Evolutionary conservation across 1,140 invertebrate species (phyloP).

Genomic region (Drosophila obscura): DNA sequence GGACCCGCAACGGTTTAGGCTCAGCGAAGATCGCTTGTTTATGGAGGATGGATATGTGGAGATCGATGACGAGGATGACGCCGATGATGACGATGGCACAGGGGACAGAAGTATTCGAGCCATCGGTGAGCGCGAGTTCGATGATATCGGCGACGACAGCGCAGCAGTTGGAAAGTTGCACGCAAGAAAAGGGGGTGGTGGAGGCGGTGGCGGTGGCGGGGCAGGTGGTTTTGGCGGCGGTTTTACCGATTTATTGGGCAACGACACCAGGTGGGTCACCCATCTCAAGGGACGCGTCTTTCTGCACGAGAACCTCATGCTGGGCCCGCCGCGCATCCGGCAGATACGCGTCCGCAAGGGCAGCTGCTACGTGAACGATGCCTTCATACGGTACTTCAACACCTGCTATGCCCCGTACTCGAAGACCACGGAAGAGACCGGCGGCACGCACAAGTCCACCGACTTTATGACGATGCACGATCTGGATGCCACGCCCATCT

Average conservation of each 20-base stretch:
- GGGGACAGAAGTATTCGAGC: no score
- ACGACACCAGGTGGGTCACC: not conserved
- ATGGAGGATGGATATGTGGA: no score
- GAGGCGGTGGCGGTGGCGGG: not conserved
- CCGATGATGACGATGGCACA: no score
- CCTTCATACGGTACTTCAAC: constrained; percentile 73
- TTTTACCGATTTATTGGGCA: not conserved
- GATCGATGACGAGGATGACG: no score
- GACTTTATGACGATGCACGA: constrained; percentile 34
- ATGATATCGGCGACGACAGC: no score
- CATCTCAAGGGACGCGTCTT: constrained; percentile 48
- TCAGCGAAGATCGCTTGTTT: no score
- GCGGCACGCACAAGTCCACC: constrained; percentile 12
- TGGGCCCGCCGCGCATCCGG: constrained; percentile 72
- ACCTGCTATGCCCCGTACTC: constrained; percentile 65
- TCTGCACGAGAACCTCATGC: constrained; percentile 63
- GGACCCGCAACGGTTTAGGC: no score
- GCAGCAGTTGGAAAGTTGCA: no score
- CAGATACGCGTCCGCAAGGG: constrained; percentile 66
- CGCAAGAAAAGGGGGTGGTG: not conserved
- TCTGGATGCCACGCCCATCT: constrained; percentile 46
- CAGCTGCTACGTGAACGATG: constrained; percentile 69
- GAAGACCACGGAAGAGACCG: constrained; percentile 24
- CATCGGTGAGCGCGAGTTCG: no score
- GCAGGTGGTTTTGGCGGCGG: not conserved